Conservation (phyloP, 2,113 vertebrate genomes). For the Gallinago undulata region DNA sequence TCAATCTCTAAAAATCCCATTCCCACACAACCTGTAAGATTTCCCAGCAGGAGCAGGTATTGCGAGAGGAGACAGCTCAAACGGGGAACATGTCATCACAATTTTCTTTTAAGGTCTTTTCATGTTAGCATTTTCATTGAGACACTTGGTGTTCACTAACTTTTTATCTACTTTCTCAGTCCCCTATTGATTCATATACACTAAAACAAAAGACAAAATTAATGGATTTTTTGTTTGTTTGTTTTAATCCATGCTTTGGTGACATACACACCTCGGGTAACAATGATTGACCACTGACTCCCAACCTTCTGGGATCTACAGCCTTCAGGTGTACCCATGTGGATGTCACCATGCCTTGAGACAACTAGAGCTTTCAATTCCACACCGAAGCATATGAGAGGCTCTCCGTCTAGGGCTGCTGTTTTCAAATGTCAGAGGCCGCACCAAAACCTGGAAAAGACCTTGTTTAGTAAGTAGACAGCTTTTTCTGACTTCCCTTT, state of each 20-base stretch:
- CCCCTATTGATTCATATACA: not conserved
- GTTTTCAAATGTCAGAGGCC: not conserved
- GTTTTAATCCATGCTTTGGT: not conserved
- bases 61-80: not conserved
- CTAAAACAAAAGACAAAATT: not conserved
- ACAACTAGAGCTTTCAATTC: not conserved
- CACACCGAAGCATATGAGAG: not conserved
- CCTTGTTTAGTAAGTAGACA: not conserved
- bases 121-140: not conserved
- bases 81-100: fast-evolving
- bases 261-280: not conserved
- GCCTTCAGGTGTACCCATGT: not conserved
- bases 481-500: not conserved
- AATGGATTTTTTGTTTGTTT: not conserved
- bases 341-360: not conserved
- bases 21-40: not conserved
- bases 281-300: not conserved
- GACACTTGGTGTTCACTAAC: not conserved
- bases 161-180: not conserved
- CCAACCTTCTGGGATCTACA: no score
- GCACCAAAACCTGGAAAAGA: not conserved
- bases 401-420: not conserved
- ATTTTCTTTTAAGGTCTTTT: not conserved
- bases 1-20: not conserved
- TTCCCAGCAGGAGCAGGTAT: not conserved